Evolutionary conservation across 2,888 invertebrate genomes (phyloP).

Genomic region (Cephus spinipes): DNA sequence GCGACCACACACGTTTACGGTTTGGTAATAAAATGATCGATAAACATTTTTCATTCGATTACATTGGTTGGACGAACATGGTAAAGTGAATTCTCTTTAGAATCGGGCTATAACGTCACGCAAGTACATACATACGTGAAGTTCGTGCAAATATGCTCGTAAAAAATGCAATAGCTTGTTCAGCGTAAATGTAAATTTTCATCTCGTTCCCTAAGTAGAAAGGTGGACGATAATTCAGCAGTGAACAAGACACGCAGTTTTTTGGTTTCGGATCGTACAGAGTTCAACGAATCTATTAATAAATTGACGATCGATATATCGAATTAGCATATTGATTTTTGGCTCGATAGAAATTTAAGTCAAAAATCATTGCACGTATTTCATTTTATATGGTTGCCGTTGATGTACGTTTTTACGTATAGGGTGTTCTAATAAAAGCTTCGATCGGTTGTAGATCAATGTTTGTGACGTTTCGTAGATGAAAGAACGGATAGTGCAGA

Average conservation of each 20-base stretch:
- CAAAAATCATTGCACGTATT: not conserved
- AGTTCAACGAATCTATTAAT: not conserved
- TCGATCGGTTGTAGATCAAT: not conserved
- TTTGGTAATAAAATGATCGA: not conserved
- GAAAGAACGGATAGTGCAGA: constrained; percentile 1
- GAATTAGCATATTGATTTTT: not conserved
- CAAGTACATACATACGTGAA: not conserved
- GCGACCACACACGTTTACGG: not conserved
- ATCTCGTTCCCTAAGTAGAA: not conserved
- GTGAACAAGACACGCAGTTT: not conserved
- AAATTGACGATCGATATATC: not conserved
- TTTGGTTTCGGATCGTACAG: not conserved
- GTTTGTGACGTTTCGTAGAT: not conserved
- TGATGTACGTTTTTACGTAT: not conserved
- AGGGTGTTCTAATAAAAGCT: not conserved
- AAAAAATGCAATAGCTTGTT: not conserved
- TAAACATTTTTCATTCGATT: not conserved
- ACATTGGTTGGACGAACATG: not conserved
- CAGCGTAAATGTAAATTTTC: not conserved
- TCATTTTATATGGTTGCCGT: not conserved
- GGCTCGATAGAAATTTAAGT: not conserved
- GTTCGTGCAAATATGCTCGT: not conserved
- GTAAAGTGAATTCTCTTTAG: not conserved
- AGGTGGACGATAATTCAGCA: not conserved
- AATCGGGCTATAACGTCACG: not conserved